Conservation (phyloP, 2,888 invertebrate species). For the Meloe dianella region DNA sequence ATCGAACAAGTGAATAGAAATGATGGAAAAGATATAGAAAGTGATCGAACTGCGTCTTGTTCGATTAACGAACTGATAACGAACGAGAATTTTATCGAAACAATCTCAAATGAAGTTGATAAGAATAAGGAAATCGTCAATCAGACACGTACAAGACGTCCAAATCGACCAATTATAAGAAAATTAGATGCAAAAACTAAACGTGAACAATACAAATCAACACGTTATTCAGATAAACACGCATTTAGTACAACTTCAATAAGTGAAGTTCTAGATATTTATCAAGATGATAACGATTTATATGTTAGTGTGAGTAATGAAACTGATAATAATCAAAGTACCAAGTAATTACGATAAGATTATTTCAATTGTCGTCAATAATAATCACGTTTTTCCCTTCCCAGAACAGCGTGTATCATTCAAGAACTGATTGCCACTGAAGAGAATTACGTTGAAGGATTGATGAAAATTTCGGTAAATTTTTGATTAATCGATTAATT, state of each 20-base stretch:
- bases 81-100: neutral
- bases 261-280: slow-evolving; percentile 1
- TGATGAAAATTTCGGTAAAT: neutral
- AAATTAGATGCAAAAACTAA: neutral
- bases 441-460: slow-evolving; percentile 5
- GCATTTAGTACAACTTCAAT: neutral
- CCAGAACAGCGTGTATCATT: neutral
- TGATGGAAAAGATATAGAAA: neutral
- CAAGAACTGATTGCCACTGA: slow-evolving; percentile 8
- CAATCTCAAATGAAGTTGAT: neutral
- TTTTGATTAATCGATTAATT: neutral
- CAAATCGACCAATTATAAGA: neutral
- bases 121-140: neutral
- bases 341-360: neutral
- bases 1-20: neutral
- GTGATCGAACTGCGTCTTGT: neutral
- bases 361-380: neutral
- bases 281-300: neutral
- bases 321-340: neutral
- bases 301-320: neutral
- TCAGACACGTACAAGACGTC: neutral
- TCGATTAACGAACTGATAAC: too few species aligned
- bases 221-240: neutral
- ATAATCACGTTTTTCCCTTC: neutral
- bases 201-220: slow-evolving; percentile 1